A percentile compares a stretch with the other conserved stretches of the same genome.
Conservation (phyloP, 2,888 invertebrate genomes). For the Diadromus collaris region DNA sequence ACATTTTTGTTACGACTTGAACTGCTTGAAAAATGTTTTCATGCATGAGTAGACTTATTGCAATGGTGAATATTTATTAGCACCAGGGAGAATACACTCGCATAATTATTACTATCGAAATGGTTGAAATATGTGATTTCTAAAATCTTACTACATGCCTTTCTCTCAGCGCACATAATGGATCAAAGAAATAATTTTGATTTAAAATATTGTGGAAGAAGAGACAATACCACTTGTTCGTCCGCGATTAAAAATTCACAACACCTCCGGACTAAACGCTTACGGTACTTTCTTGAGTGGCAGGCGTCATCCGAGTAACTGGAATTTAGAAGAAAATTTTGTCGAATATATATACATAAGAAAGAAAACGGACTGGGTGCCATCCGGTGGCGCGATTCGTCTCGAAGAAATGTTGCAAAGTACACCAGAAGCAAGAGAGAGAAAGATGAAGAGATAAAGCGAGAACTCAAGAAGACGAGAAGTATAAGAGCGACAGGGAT, state of each 20-base stretch:
- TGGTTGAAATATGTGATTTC: too few species aligned
- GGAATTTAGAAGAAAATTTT: constrained; percentile 39
- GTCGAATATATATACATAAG: constrained; percentile 14
- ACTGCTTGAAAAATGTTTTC: too few species aligned
- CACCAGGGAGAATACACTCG: too few species aligned
- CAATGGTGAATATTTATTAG: too few species aligned
- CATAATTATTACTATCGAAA: too few species aligned
- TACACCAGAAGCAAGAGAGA: constrained; percentile 11
- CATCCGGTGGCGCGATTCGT: constrained; percentile 16
- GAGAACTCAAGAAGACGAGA: constrained; percentile 2
- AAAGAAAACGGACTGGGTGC: background rate
- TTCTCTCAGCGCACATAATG: too few species aligned
- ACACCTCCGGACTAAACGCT: constrained; percentile 12
- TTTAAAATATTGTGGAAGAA: constrained; percentile 6
- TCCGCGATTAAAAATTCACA: constrained; percentile 2
- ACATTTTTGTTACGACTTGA: too few species aligned
- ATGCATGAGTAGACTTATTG: too few species aligned
- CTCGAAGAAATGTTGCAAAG: constrained; percentile 35
- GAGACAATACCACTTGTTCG: background rate
- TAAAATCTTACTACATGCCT: too few species aligned
- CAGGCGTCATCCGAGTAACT: constrained; percentile 21
- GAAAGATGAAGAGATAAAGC: background rate
- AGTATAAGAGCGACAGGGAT: background rate
- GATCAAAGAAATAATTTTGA: background rate
- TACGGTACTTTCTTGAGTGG: constrained; percentile 2